Base-by-base conservation (phyloP, 1,140 invertebrate genomes). In the Mizuhopecten yessoensis region DNA sequence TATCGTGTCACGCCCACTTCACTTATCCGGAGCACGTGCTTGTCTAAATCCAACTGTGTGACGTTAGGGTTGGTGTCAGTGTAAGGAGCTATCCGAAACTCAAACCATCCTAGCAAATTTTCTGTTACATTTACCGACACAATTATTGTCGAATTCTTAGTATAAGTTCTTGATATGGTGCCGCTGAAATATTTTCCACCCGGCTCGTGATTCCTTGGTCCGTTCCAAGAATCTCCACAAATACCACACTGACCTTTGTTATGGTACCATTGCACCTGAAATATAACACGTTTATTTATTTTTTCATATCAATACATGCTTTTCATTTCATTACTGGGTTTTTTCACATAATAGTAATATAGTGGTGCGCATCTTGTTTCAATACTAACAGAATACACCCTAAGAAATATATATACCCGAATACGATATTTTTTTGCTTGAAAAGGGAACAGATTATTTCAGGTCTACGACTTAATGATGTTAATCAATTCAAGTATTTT, bases 61-160 rank as follows among this genome's bases (percentile, higher is more conserved):
- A 75, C 57, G 5, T 75, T 75, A 5, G 20, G 57, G n/a, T n/a
- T 1, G 11, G 23, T 29, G 57, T 75, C 57, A 29, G 23, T 75
- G n/a, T 75, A 75, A 29, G 57, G 57, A 75, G 57, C 57, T 29
- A 75, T 75, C 23, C 57, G 57, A 75, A 75, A 75, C 57, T 75
- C 57, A 75, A 75, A 75, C 57, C 57, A 75, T 75, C 57, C 57
- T 75, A 75, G 57, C n/a, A 75, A 75, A 75, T 75, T 75, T 29
- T 75, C 57, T 75, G 57, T 29, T 75, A 75, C 29, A 75, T 75
- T 75, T 13, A 75, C 57, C 2, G n/a, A 75, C 57, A 75, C 57
- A 3, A 75, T 7, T 75, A 75, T 75, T 9, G 57, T 75, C 0
- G 57, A 75, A 75, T 75, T 75, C 17, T 75, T 75, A 5, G 57